Base-by-base conservation (phyloP, 2,797 vertebrate genomes). In the Sebastes melanostomus region DNA sequence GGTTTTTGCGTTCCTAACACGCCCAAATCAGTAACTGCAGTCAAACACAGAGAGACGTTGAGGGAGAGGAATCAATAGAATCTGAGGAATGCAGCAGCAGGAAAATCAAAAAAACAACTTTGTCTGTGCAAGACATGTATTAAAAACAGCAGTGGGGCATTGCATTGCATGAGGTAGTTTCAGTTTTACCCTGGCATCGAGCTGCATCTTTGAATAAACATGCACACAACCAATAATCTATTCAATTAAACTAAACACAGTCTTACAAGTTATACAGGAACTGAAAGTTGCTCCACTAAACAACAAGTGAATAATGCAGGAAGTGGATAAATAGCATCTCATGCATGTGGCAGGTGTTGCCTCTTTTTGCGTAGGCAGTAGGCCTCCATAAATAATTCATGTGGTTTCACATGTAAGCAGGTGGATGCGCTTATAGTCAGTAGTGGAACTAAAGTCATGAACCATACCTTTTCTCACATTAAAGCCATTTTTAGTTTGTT, bases 41-140 rank as follows among this genome's bases (percentile, higher is more conserved):
- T 69, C 38, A 72, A 59, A 84, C 27, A 72, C 62, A 30, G 20
- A 20, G 67, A 71, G n/a, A 22, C 32, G 50, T 36, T 22, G 56
- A 80, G 62, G 59, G 66, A 46, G 38, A 83, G 36, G 75, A 87
- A 77, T 86, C 66, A 63, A 54, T 56, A 78, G 38, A 81, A 89
- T 91, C 2, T 83, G 62, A 87, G 86, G 87, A 91, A 92, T 89
- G 86, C 69, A 70, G 55, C 62, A 59, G 38, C 34, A 62, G 46
- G 38, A 77, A 66, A 36, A 1, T 1, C 11, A 12, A 2, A 42
- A 34, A 59, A 34, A 72, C 27, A 27, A 20, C 3, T 66, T 62
- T 73, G 30, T 30, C 32, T 30, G n/a, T 84, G 69, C 25, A 77
- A 38, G 36, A 66, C 69, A 42, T 58, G 20, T 27, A 25, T 69